Conservation (phyloP, 2,113 vertebrate species). For the Chaetura pelagica region DNA sequence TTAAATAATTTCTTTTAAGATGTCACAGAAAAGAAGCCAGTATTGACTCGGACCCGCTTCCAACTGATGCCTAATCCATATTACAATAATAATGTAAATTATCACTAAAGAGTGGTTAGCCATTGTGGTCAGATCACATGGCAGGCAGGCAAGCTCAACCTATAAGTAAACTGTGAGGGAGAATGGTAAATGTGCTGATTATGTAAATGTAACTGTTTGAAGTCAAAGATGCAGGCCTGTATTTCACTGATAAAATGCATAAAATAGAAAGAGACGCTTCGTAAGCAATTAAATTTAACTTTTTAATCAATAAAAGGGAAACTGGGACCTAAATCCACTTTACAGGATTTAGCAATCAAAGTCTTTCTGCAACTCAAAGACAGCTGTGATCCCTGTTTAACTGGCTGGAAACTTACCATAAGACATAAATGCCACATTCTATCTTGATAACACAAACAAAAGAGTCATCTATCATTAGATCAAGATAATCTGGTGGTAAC, state of each 20-base stretch:
- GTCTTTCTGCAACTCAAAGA: slow-evolving; percentile 17
- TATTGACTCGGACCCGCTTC: not conserved
- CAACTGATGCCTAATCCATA: slow-evolving; percentile 56
- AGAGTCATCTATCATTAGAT: not conserved
- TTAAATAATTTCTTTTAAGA: slow-evolving; percentile 31
- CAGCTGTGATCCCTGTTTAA: slow-evolving; percentile 26
- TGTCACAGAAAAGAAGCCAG: slow-evolving; percentile 1
- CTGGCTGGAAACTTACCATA: not conserved
- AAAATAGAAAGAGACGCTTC: slow-evolving; percentile 6
- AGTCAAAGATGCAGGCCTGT: slow-evolving; percentile 49
- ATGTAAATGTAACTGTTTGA: slow-evolving; percentile 61
- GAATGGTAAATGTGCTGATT: slow-evolving; percentile 46
- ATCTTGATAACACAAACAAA: not conserved
- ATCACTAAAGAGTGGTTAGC: slow-evolving; percentile 18
- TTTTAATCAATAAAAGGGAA: slow-evolving; percentile 60
- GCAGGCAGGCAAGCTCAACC: slow-evolving; percentile 15
- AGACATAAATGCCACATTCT: slow-evolving; percentile 17
- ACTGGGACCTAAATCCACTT: slow-evolving; percentile 60
- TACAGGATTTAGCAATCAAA: slow-evolving; percentile 66
- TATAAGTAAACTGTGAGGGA: not conserved
- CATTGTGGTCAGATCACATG: not conserved
- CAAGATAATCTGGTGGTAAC: not conserved
- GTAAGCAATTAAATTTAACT: slow-evolving; percentile 66
- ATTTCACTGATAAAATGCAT: slow-evolving; percentile 61
- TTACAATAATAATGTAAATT: slow-evolving; percentile 56